Conservation (phyloP, 2,888 invertebrate genomes). For the Eulithis testata region DNA sequence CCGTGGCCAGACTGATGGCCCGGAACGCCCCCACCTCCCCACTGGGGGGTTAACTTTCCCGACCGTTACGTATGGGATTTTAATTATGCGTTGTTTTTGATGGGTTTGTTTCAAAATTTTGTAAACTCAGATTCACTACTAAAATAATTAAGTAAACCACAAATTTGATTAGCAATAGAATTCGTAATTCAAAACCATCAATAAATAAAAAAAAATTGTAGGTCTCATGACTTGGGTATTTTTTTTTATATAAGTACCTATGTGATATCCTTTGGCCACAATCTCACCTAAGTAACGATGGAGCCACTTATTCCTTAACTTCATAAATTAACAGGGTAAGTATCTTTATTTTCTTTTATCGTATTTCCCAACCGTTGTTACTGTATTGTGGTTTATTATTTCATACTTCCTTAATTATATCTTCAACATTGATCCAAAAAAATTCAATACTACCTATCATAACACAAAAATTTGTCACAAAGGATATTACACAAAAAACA, state of each 20-base stretch:
- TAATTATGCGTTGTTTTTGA: constrained; percentile 66
- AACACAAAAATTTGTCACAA: constrained; percentile 54
- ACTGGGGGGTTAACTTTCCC: constrained; percentile 57
- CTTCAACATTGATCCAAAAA: neutral
- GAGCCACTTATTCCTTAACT: no score
- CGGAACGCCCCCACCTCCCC: constrained; percentile 65
- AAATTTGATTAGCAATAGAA: no score
- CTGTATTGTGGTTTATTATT: neutral
- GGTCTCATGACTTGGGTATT: no score
- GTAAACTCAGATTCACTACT: neutral
- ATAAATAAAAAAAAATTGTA: no score
- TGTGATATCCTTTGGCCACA: no score
- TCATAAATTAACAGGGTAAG: no score
- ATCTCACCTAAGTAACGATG: no score
- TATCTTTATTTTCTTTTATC: no score
- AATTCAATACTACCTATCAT: constrained; percentile 29
- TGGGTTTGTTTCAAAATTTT: constrained; percentile 35
- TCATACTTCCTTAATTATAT: neutral
- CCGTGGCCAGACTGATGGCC: constrained; percentile 84
- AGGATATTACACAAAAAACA: constrained; percentile 58
- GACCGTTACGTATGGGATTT: constrained; percentile 70
- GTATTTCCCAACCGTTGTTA: no score
- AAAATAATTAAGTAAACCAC: no score
- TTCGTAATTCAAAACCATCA: no score
- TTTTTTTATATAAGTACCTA: no score